Conservation (phyloP, 2,888 invertebrate species). For the Frankliniella intonsa region DNA sequence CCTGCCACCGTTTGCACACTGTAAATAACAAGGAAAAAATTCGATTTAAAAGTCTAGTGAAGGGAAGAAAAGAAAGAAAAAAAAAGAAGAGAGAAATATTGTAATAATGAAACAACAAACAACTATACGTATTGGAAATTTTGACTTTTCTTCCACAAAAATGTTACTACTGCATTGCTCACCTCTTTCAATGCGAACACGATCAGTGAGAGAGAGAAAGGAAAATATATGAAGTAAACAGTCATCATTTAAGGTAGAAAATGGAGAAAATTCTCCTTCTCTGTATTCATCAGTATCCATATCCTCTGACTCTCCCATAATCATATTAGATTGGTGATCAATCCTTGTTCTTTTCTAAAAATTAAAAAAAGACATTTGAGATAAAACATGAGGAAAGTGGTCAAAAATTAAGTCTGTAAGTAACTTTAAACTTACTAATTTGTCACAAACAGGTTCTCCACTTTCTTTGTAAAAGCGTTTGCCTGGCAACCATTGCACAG, state of each 20-base stretch:
- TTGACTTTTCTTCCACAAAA: too few species aligned
- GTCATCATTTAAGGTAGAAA: not conserved
- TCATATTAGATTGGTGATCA: not conserved
- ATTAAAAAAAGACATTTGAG: not conserved
- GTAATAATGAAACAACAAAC: too few species aligned
- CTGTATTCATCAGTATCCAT: slow-evolving; percentile 9
- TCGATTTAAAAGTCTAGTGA: too few species aligned
- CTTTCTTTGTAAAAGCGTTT: slow-evolving; percentile 1
- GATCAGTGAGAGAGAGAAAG: not conserved
- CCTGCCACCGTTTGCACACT: slow-evolving; percentile 7
- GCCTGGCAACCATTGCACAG: not conserved
- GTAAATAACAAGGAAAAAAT: not conserved
- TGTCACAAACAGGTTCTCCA: not conserved
- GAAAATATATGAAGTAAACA: slow-evolving; percentile 7
- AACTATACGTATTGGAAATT: too few species aligned
- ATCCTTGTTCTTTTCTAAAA: not conserved
- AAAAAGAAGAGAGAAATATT: too few species aligned
- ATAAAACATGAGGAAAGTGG: not conserved
- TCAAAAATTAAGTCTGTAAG: not conserved
- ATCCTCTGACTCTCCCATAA: not conserved
- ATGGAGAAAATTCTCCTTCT: not conserved
- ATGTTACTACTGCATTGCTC: not conserved
- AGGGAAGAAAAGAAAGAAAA: too few species aligned
- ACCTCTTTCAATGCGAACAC: slow-evolving; percentile 19
- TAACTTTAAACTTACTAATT: not conserved